A percentile compares a stretch with the other conserved stretches of the same genome.
phyloP scores from a whole-genome alignment of 2,888 invertebrate genomes.

The Toxonevra muliebris region DNA sequence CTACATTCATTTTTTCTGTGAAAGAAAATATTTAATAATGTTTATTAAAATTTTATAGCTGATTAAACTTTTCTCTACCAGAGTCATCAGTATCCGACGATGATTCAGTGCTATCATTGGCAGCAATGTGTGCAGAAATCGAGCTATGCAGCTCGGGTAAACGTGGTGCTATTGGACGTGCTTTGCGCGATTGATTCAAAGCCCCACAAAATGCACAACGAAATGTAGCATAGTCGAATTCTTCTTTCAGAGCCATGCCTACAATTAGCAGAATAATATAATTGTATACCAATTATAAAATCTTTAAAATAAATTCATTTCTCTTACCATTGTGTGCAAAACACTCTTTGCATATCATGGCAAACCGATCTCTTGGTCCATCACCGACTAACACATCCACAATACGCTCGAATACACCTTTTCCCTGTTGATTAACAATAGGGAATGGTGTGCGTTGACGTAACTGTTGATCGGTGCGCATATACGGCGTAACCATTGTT shows the following conservation, averaged over 20 bases:
- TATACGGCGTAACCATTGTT: slow-evolving; percentile 21
- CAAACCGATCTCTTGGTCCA: slow-evolving; percentile 93
- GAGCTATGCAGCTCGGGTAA: slow-evolving; percentile 39
- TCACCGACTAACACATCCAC: slow-evolving; percentile 96
- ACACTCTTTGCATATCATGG: slow-evolving; percentile 92
- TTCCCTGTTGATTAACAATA: slow-evolving; percentile 68
- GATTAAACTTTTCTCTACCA: slow-evolving; percentile 35
- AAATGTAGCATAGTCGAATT: slow-evolving; percentile 81
- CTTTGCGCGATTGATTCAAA: slow-evolving; percentile 88
- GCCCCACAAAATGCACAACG: slow-evolving; percentile 90
- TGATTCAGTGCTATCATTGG: slow-evolving; percentile 48
- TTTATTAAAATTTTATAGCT: background rate
- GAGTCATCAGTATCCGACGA: slow-evolving; percentile 42
- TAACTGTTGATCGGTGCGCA: slow-evolving; percentile 43
- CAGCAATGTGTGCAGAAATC: slow-evolving; percentile 26
- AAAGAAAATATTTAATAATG: background rate
- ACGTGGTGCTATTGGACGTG: slow-evolving; percentile 80
- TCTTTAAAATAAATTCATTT: background rate
- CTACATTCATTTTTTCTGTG: slow-evolving; percentile 10
- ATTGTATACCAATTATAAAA: background rate
- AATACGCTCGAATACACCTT: slow-evolving; percentile 85
- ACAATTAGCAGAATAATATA: slow-evolving; percentile 1
- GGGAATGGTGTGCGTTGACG: slow-evolving; percentile 63
- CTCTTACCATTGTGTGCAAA: slow-evolving; percentile 87
- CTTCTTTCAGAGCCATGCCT: slow-evolving; percentile 79